Percentiles rank a stretch among this genome's conserved stretches.
These are phyloP conservation scores for Periphyllus acericola DNA, from an alignment of 2,888 invertebrate species.

Conservation along the genomic window DNA sequence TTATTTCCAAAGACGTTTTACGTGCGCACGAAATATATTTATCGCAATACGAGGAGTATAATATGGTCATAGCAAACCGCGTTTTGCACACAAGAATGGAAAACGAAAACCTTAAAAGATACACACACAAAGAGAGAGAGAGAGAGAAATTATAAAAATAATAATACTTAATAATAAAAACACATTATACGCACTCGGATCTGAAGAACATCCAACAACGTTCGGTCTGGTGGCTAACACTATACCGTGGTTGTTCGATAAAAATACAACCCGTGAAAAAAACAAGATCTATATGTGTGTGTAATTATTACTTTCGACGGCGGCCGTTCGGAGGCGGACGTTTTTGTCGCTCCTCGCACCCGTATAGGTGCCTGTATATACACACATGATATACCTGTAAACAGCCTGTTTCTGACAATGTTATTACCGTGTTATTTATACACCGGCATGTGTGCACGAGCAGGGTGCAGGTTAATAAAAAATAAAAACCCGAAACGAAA, in stretches of 20 bases:
- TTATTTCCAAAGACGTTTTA: background rate
- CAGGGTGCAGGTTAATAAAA: background rate
- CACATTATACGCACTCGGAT: background rate
- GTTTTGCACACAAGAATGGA: constrained; percentile 16
- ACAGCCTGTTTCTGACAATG: constrained; percentile 26
- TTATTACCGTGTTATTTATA: constrained; percentile 48
- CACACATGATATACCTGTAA: background rate
- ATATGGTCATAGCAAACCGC: background rate
- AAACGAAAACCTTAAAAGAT: background rate
- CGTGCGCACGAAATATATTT: background rate
- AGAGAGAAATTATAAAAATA: background rate
- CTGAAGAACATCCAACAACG: background rate
- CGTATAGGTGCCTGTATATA: background rate
- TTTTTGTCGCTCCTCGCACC: constrained; percentile 45
- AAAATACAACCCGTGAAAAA: constrained; percentile 29
- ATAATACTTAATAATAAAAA: background rate
- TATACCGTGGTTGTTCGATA: constrained; percentile 2
- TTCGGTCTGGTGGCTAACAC: background rate
- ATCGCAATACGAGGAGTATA: background rate
- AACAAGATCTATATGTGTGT: background rate
- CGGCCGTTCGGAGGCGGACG: constrained; percentile 43
- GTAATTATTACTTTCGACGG: constrained; percentile 38
- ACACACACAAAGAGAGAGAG: background rate
- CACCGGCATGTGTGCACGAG: background rate
- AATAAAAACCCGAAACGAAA: constrained; percentile 27